Conservation (phyloP, 1,140 invertebrate genomes). For the Globodera ellingtonae region DNA sequence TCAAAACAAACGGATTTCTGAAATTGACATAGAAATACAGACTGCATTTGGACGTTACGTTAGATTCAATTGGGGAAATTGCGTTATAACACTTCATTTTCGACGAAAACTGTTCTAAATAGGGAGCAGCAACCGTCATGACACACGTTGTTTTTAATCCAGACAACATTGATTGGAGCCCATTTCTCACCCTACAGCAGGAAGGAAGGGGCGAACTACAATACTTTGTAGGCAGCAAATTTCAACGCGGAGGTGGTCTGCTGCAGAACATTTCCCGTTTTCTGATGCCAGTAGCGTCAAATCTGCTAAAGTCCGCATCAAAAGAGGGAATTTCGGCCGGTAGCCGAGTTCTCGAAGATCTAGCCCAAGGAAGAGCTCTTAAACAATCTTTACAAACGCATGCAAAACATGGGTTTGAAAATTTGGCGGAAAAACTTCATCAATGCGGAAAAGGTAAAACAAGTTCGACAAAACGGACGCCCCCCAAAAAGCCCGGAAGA, state of each 20-base stretch:
- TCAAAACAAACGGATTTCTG: too few relatives aligned
- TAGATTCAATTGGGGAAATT: constrained; percentile 7
- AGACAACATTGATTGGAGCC: constrained; percentile 5
- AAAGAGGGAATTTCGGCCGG: constrained; percentile 1
- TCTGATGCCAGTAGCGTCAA: constrained; percentile 8
- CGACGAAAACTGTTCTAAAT: not conserved
- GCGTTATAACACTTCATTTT: constrained; percentile 3
- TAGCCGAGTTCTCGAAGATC: not conserved
- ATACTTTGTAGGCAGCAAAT: constrained; percentile 12
- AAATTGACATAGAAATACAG: too few relatives aligned
- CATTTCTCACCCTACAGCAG: not conserved
- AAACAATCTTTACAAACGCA: not conserved
- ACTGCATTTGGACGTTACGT: not conserved
- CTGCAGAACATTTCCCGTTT: not conserved
- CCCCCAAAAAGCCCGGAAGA: too few relatives aligned
- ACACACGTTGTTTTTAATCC: constrained; percentile 3
- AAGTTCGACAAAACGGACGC: not conserved
- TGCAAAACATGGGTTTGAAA: not conserved
- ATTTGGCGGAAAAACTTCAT: not conserved
- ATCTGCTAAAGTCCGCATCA: not conserved
- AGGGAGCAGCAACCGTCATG: not conserved
- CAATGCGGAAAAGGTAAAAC: constrained; percentile 16
- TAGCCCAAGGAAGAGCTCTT: not conserved
- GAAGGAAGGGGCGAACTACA: not conserved
- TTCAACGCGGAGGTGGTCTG: constrained; percentile 5